phyloP scores from a whole-genome alignment of 2,113 vertebrate species.

The western clawed frog (Xenopus tropicalis) region DNA sequence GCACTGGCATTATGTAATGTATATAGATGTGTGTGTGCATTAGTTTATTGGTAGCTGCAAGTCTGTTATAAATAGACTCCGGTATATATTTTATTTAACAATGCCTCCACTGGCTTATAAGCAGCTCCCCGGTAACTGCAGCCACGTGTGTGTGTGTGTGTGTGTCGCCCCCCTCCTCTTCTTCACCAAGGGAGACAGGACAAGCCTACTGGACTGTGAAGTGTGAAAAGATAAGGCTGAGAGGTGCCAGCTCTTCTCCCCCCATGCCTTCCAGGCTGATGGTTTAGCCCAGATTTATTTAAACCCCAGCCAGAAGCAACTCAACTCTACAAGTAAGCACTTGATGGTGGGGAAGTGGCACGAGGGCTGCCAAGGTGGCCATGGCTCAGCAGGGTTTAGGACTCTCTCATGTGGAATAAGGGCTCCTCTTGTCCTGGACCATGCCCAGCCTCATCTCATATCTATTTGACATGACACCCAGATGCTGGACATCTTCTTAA shows the following conservation, averaged over 20 bases:
- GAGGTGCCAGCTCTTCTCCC: conserved; percentile 46
- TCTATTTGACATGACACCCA: conserved; percentile 30
- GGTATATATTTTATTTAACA: background rate
- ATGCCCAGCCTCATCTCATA: background rate
- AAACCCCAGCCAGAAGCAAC: conserved; percentile 21
- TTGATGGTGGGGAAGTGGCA: background rate
- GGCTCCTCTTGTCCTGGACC: too few relatives aligned
- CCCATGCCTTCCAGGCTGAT: conserved; percentile 18
- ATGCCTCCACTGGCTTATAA: background rate
- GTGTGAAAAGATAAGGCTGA: conserved; percentile 20
- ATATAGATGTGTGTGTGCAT: background rate
- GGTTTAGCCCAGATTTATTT: conserved; percentile 19
- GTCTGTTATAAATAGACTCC: background rate
- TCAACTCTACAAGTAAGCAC: conserved; percentile 9
- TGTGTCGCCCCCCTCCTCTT: conserved; percentile 1
- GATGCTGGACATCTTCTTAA: background rate
- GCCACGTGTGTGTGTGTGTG: background rate
- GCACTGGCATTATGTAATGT: background rate
- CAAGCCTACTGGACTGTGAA: conserved; percentile 32
- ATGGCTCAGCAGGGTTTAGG: too few relatives aligned
- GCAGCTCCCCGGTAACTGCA: background rate
- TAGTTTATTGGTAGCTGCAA: background rate
- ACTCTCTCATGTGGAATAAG: too few relatives aligned
- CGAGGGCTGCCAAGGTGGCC: too few relatives aligned
- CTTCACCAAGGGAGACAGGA: conserved; percentile 7